These are phyloP conservation scores for Cephus rjabovi DNA, from an alignment of 2,888 invertebrate genomes.

Conservation along the genomic window DNA sequence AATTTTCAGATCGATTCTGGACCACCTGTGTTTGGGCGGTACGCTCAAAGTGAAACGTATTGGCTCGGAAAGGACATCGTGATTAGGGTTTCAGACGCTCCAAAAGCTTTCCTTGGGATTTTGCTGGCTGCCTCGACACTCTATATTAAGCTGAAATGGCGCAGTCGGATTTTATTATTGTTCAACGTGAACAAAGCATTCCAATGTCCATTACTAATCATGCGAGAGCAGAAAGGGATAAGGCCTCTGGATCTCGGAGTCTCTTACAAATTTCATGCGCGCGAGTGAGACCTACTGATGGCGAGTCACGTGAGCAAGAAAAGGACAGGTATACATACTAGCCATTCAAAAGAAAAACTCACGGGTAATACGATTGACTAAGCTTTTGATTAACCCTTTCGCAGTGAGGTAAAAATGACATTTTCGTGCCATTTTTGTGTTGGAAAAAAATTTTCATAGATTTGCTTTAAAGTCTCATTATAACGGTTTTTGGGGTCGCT, in stretches of 20 bases:
- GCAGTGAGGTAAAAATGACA: too few relatives aligned
- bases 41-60: neutral
- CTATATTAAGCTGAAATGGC: neutral
- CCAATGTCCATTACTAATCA: neutral
- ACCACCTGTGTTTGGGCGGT: neutral
- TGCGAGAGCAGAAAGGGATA: neutral
- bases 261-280: neutral
- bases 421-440: too few relatives aligned
- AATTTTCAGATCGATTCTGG: neutral
- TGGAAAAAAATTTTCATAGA: too few relatives aligned
- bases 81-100: neutral
- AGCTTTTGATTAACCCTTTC: neutral
- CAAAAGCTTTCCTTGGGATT: neutral
- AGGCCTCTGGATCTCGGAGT: neutral
- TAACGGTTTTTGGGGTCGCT: too few relatives aligned
- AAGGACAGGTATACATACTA: neutral
- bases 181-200: neutral
- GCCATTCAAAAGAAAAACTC: neutral
- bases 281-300: neutral
- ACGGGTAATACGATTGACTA: neutral
- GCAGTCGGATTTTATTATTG: neutral
- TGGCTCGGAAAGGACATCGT: neutral
- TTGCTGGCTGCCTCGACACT: neutral
- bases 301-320: neutral
- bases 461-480: too few relatives aligned